A percentile compares a stretch with the other conserved stretches of the same genome.
phyloP scores from a whole-genome alignment of 1,140 invertebrate genomes.

The Asbolus verrucosus region DNA sequence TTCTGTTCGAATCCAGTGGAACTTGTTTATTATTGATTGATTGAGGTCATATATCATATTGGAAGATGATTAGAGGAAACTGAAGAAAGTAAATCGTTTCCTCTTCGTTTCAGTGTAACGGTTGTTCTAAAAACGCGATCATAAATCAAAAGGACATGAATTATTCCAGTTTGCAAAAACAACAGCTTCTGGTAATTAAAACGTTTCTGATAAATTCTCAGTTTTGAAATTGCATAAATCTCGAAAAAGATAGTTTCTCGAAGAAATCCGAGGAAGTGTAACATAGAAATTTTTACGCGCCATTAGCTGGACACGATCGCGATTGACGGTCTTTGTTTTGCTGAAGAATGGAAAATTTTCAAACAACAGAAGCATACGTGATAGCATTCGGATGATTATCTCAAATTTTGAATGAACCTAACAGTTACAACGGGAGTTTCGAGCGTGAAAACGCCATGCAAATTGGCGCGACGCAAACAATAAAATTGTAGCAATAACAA shows the following conservation, averaged over 20 bases:
- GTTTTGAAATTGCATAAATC: no score
- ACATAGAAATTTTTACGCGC: no score
- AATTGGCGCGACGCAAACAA: conserved; percentile 1
- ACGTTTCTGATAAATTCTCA: not conserved
- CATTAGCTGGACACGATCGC: no score
- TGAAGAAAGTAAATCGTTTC: conserved; percentile 35
- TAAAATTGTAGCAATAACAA: not conserved
- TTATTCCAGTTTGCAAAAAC: not conserved
- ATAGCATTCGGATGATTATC: conserved; percentile 11
- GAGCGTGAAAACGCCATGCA: conserved; percentile 26
- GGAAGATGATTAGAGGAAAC: conserved; percentile 22
- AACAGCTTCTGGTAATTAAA: not conserved
- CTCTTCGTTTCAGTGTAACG: conserved; percentile 26
- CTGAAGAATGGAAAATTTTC: no score
- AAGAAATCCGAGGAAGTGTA: no score
- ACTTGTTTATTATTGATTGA: conserved; percentile 29
- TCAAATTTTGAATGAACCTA: not conserved
- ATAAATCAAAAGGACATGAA: conserved; percentile 6
- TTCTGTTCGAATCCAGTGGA: conserved; percentile 1
- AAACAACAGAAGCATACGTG: not conserved
- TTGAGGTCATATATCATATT: conserved; percentile 36
- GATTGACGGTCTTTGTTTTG: no score
- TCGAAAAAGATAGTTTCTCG: no score
- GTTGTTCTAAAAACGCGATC: conserved; percentile 22
- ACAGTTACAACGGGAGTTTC: conserved; percentile 18